Base-by-base conservation (phyloP, 2,797 vertebrate genomes). In the Danionella dracula region DNA sequence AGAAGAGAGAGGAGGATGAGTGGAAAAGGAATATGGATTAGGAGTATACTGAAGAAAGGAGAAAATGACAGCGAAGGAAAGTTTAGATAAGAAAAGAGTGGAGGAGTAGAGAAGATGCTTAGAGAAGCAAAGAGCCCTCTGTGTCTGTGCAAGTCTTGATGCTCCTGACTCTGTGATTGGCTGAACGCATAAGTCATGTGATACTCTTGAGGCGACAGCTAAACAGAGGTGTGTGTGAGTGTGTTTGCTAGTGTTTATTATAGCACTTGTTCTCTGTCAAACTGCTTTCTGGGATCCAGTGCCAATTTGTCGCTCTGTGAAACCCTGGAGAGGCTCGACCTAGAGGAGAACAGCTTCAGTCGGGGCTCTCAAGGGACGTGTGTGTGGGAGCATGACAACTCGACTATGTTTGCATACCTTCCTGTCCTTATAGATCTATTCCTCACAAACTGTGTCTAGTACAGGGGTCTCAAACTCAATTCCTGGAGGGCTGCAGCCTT, bases 131-230 rank as follows among this genome's bases (percentile, higher is more conserved):
- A 41, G 13, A 54, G 58, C 53, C 66, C 70, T 32, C 13, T 59
- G 62, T 61, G 31, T 67, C 71, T 46, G 42, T 68, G 57, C 60
- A 12, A 37, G 37, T 46, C 54, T 42, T 54, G 38, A 27, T 45
- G 27, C 62, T 48, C 48, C 21, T 21, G 40, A 48, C 62, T 29
- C 58, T 70, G 71, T 73, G 64, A 73, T 73, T 60, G 29, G 37
- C 17, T 55, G 53, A 50, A 17, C 31, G 45, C 38, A 60, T 73
- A 66, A 68, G 57, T 71, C 59, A 46, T 9, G 44, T 17, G 20
- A 67, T 67, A 29, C 41, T 66, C 53, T 66, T 57, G 31, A 63
- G 59, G 40, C 29, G 51, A 49, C 32, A 51, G 63, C n/a, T 20
- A 20, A 38, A 48, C 63, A 46, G 51, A 46, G 21, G 53, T 20